Percentiles rank a stretch among this genome's conserved stretches.
These are phyloP conservation scores for Volucella inanis DNA, from an alignment of 2,888 invertebrate species.

Conservation along the genomic window DNA sequence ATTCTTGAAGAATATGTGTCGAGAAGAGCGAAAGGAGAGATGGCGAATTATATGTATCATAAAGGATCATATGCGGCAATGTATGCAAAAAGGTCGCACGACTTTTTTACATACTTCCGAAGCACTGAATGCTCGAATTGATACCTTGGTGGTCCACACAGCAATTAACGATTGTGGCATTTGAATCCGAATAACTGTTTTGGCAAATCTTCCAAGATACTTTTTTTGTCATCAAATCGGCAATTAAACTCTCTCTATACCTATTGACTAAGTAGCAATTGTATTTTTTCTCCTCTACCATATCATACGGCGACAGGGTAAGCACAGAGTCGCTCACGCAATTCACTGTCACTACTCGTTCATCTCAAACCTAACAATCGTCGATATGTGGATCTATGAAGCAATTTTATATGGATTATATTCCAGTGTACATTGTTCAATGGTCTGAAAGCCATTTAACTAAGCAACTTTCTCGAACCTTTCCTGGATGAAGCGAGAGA, in stretches of 20 bases:
- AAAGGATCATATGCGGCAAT: no score
- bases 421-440: constrained; percentile 98
- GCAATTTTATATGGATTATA: constrained; percentile 94
- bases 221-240: constrained; percentile 74
- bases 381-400: constrained; percentile 98
- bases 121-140: no score
- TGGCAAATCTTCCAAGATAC: constrained; percentile 78
- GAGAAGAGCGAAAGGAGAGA: no score
- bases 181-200: constrained; percentile 89
- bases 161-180: no score
- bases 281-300: constrained; percentile 82
- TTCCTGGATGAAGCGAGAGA: constrained; percentile 90
- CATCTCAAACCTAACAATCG: constrained; percentile 99
- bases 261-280: constrained; percentile 85
- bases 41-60: no score
- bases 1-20: no score
- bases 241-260: constrained; percentile 82
- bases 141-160: no score
- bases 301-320: constrained; percentile 86
- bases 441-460: constrained; percentile 89
- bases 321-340: constrained; percentile 91
- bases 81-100: no score
- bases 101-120: no score
- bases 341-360: constrained; percentile 96
- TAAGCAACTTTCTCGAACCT: constrained; percentile 86